These are phyloP conservation scores for Phasia obesa DNA, from an alignment of 2,888 invertebrate species.

Conservation along the genomic window DNA sequence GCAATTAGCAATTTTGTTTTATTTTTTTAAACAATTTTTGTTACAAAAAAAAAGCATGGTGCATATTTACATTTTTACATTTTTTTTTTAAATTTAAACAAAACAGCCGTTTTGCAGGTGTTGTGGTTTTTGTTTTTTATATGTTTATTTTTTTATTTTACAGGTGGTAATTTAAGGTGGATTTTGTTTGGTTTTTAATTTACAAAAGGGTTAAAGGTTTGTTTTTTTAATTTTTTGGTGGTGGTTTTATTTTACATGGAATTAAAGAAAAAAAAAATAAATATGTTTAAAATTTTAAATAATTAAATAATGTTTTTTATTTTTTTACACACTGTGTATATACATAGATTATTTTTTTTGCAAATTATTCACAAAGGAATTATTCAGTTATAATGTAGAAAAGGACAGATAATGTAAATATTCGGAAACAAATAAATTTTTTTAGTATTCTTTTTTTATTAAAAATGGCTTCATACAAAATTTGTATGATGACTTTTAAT, in stretches of 20 bases:
- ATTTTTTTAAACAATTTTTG: conserved; percentile 56
- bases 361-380: neutral
- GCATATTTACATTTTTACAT: conserved; percentile 67
- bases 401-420: conserved; percentile 18
- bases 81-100: conserved; percentile 38
- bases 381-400: neutral
- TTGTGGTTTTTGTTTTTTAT: conserved; percentile 32
- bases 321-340: conserved; percentile 28
- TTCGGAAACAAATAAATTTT: too few relatives aligned
- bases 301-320: neutral
- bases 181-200: conserved; percentile 51
- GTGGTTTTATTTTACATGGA: conserved; percentile 69
- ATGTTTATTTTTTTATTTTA: conserved; percentile 3
- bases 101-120: conserved; percentile 61
- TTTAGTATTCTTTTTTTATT: too few relatives aligned
- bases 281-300: conserved; percentile 27
- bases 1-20: conserved; percentile 42
- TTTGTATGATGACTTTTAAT: too few relatives aligned
- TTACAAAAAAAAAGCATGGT: conserved; percentile 60
- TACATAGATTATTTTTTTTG: conserved; percentile 30
- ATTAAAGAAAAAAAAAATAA: conserved; percentile 66
- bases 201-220: conserved; percentile 52
- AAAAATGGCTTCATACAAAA: too few relatives aligned
- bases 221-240: conserved; percentile 23
- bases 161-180: conserved; percentile 38